phyloP scores from a whole-genome alignment of 2,888 invertebrate species.

The Trissonchulus latispiculum region DNA sequence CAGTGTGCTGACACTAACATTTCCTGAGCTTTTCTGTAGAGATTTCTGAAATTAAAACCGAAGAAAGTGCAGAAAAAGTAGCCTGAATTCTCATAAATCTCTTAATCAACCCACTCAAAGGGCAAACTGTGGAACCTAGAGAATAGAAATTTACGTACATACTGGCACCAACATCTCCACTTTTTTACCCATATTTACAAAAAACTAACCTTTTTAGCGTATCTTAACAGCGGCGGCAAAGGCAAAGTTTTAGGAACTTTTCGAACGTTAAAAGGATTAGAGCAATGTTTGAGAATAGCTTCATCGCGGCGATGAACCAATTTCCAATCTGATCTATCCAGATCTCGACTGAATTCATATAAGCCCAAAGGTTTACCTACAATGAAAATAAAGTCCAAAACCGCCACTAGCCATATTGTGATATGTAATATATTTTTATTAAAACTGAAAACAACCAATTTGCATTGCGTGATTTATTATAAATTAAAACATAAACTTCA shows the following conservation, averaged over 20 bases:
- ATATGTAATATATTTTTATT: background rate
- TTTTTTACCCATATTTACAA: too few species aligned
- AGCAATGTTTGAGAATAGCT: background rate
- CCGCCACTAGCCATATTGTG: background rate
- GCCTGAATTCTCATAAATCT: background rate
- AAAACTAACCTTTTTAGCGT: background rate
- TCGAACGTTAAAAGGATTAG: background rate
- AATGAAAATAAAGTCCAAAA: background rate
- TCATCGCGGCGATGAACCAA: slow-evolving; percentile 34
- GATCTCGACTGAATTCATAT: slow-evolving; percentile 36
- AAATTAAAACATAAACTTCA: too few species aligned
- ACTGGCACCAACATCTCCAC: too few species aligned
- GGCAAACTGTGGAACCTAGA: too few species aligned
- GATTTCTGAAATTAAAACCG: too few species aligned
- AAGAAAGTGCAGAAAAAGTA: background rate
- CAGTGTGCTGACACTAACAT: too few species aligned
- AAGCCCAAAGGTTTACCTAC: slow-evolving; percentile 31
- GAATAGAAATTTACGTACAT: too few species aligned
- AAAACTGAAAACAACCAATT: too few species aligned
- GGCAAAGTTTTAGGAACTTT: slow-evolving; percentile 14
- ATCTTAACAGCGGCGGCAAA: slow-evolving; percentile 18
- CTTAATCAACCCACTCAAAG: too few species aligned
- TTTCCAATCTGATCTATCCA: slow-evolving; percentile 40
- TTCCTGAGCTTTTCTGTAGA: too few species aligned
- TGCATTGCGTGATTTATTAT: too few species aligned